Evolutionary conservation across 2,888 invertebrate species (phyloP).

Genomic region (Gymnocheta viridis): DNA sequence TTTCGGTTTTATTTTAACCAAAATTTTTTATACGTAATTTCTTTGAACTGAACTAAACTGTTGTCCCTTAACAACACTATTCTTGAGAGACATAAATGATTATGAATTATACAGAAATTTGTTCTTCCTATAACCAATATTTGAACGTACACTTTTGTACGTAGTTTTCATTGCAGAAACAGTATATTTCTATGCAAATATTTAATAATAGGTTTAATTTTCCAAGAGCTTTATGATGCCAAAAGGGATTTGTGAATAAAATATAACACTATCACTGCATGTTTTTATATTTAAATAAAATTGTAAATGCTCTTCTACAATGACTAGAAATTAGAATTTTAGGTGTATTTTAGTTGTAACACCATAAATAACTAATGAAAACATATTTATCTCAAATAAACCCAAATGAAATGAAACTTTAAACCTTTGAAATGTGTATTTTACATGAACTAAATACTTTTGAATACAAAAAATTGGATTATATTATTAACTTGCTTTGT

Average conservation of each 20-base stretch:
- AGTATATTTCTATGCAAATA: constrained; percentile 16
- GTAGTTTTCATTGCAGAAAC: background rate
- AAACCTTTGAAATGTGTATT: too few species aligned
- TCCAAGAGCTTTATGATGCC: constrained; percentile 19
- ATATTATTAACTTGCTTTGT: too few species aligned
- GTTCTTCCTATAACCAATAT: background rate
- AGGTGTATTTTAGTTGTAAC: too few species aligned
- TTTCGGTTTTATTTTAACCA: too few species aligned
- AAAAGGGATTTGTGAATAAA: constrained; percentile 6
- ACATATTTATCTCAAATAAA: background rate
- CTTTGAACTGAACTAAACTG: too few species aligned
- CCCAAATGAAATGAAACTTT: too few species aligned
- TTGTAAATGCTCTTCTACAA: background rate
- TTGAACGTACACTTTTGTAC: background rate
- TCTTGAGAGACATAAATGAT: too few species aligned
- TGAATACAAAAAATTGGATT: too few species aligned
- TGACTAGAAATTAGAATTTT: background rate
- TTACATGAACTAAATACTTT: too few species aligned
- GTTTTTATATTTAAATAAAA: constrained; percentile 2
- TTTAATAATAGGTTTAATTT: constrained; percentile 29
- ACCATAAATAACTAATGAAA: background rate
- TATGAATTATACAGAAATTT: background rate
- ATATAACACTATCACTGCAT: background rate
- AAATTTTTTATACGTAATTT: too few species aligned
- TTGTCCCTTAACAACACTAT: too few species aligned